Conservation (phyloP, 1,140 invertebrate genomes). For the Chymomyza costata region DNA sequence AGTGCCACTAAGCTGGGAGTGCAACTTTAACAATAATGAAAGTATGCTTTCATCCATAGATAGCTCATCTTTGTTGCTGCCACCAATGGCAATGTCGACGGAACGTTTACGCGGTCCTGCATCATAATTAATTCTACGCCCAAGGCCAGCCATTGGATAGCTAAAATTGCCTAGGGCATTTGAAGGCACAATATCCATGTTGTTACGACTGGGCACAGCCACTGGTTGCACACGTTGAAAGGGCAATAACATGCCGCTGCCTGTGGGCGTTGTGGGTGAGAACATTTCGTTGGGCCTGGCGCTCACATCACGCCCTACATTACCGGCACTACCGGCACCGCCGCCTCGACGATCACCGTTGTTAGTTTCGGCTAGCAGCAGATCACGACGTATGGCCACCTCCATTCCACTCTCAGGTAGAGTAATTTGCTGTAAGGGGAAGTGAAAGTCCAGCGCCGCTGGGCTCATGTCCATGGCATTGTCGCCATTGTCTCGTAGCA, state of each 20-base stretch:
- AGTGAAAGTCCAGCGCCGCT: constrained; percentile 42
- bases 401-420: constrained; percentile 72
- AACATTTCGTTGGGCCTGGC: constrained; percentile 63
- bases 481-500: constrained; percentile 34
- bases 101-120: constrained; percentile 57
- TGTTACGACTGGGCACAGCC: constrained; percentile 58
- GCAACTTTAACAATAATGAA: constrained; percentile 92
- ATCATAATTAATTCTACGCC: constrained; percentile 40
- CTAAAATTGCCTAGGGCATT: constrained; percentile 26
- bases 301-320: background rate
- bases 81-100: constrained; percentile 63
- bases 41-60: constrained; percentile 93
- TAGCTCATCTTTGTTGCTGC: constrained; percentile 77
- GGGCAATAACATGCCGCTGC: constrained; percentile 63
- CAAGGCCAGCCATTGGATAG: constrained; percentile 15
- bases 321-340: constrained; percentile 1
- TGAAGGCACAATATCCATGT: constrained; percentile 71
- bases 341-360: constrained; percentile 26
- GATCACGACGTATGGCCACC: constrained; percentile 66
- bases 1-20: constrained; percentile 90
- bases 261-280: constrained; percentile 57
- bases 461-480: constrained; percentile 55
- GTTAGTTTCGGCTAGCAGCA: constrained; percentile 51
- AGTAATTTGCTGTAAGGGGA: constrained; percentile 61
- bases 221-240: constrained; percentile 73